These are phyloP conservation scores for Urocyon cinereoargenteus DNA, from an alignment of 2,797 vertebrate genomes.

Conservation along the genomic window DNA sequence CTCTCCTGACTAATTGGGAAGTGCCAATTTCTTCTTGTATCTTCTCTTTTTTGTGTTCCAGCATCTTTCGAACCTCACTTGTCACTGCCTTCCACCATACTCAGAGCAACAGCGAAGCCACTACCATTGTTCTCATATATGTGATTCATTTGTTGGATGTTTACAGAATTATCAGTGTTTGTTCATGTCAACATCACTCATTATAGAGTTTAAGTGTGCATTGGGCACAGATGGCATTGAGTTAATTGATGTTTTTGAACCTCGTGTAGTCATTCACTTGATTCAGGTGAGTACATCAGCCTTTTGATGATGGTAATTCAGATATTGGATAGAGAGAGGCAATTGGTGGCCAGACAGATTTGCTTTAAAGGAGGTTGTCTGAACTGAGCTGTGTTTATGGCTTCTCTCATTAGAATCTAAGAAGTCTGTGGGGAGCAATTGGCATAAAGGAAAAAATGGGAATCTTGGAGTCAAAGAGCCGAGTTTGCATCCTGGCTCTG, in stretches of 20 bases:
- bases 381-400: neutral
- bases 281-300: neutral
- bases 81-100: neutral
- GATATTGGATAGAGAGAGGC: neutral
- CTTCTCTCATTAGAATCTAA: neutral
- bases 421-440: neutral
- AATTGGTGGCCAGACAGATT: neutral
- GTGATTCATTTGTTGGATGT: neutral
- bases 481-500: neutral
- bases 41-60: neutral
- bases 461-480: neutral
- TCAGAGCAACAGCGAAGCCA: neutral
- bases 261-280: neutral
- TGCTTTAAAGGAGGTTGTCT: neutral
- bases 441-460: neutral
- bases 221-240: slow-evolving; percentile 37
- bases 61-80: neutral
- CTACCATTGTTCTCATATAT: neutral
- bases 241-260: neutral
- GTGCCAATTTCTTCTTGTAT: neutral
- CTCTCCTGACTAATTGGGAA: slow-evolving; percentile 19
- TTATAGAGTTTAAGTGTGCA: neutral
- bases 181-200: slow-evolving; percentile 27
- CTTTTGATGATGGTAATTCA: slow-evolving; percentile 5
- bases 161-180: slow-evolving; percentile 20